phyloP scores from a whole-genome alignment of 2,888 invertebrate genomes.

The Heteropelma amictum region DNA sequence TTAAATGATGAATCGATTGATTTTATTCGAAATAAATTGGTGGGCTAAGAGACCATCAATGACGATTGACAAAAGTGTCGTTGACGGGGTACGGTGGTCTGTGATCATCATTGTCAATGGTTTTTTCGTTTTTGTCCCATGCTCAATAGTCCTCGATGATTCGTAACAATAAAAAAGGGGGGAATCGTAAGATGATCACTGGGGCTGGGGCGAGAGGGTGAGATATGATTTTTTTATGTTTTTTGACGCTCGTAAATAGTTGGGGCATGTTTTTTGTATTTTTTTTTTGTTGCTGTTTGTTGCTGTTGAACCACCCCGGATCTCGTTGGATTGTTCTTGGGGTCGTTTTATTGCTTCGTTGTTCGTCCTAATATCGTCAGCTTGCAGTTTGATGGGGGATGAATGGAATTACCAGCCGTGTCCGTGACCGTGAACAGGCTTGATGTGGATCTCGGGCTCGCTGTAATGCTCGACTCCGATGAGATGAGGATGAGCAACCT shows the following conservation, averaged over 20 bases:
- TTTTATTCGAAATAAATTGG: slow-evolving; percentile 53
- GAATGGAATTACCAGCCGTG: slow-evolving; percentile 71
- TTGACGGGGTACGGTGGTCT: slow-evolving; percentile 44
- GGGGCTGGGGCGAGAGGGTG: slow-evolving; percentile 1
- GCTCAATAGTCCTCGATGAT: neutral
- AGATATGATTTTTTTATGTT: neutral
- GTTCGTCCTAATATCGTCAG: slow-evolving; percentile 40
- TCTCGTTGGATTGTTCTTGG: slow-evolving; percentile 50
- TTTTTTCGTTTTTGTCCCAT: neutral
- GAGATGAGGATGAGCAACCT: slow-evolving; percentile 80
- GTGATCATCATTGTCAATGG: slow-evolving; percentile 22
- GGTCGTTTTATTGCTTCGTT: slow-evolving; percentile 36
- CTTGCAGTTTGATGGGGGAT: slow-evolving; percentile 7
- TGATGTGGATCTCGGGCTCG: slow-evolving; percentile 79
- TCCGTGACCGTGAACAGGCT: slow-evolving; percentile 80
- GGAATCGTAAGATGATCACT: slow-evolving; percentile 38
- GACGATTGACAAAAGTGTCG: slow-evolving; percentile 55
- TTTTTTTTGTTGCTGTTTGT: slow-evolving; percentile 11
- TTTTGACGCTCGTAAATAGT: slow-evolving; percentile 24
- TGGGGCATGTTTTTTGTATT: neutral
- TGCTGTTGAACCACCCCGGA: slow-evolving; percentile 64
- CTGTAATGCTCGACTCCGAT: slow-evolving; percentile 79
- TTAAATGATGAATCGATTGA: slow-evolving; percentile 48
- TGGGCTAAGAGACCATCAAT: slow-evolving; percentile 51
- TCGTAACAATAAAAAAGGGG: slow-evolving; percentile 3